phyloP scores from a whole-genome alignment of 2,888 invertebrate species.

The Lottia scabra region DNA sequence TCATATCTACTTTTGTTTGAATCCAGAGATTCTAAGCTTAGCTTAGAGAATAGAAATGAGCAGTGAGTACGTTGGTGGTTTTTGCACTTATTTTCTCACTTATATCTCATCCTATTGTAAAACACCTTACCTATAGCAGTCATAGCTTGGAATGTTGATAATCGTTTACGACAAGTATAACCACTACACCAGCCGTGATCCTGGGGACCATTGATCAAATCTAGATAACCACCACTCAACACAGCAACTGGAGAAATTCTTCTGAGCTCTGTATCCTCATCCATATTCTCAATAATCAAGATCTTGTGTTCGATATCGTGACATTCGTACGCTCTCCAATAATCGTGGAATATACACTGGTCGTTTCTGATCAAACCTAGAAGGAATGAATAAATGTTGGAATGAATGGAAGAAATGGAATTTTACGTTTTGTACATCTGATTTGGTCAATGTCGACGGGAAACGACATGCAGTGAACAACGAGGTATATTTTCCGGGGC shows the following conservation, averaged over 20 bases:
- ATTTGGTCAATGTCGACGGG: too few species aligned
- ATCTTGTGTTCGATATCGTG: conserved; percentile 46
- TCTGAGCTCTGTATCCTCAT: conserved; percentile 62
- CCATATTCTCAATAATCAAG: conserved; percentile 65
- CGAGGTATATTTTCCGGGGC: too few species aligned
- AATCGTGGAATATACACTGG: conserved; percentile 38
- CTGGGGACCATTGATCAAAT: conserved; percentile 67
- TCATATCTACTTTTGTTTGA: too few species aligned
- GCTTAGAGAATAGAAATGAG: too few species aligned
- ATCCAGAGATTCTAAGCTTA: too few species aligned
- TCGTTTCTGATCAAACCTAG: conserved; percentile 58
- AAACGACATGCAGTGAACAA: too few species aligned
- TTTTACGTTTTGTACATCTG: too few species aligned
- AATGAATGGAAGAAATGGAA: too few species aligned
- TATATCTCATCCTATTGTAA: too few species aligned
- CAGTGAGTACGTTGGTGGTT: too few species aligned
- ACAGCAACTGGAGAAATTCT: conserved; percentile 64
- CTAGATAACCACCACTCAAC: conserved; percentile 50
- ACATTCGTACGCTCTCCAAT: conserved; percentile 59
- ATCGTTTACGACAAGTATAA: conserved; percentile 64
- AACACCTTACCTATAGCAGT: conserved; percentile 60
- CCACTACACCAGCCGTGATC: conserved; percentile 68
- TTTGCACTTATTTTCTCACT: too few species aligned
- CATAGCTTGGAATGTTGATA: conserved; percentile 62
- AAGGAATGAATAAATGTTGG: too few species aligned